Evolutionary conservation across 1,140 invertebrate genomes (phyloP).

Genomic region (Drosophila varians): DNA sequence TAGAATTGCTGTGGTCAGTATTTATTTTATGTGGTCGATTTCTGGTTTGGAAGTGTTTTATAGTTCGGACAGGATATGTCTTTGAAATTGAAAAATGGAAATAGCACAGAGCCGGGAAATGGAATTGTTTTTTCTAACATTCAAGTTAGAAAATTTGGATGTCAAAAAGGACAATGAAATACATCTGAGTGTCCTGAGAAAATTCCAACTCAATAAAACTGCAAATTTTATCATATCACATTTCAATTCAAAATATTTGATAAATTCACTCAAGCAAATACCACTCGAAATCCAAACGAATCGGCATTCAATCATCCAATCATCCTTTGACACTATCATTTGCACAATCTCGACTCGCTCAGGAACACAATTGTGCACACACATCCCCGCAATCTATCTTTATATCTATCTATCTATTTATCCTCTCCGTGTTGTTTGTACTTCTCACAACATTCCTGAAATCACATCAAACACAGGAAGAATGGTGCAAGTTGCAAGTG

Average conservation of each 20-base stretch:
- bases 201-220: not conserved
- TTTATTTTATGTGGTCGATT: conserved; percentile 43
- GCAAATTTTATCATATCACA: not conserved
- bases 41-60: conserved; percentile 50
- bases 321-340: conserved; percentile 43
- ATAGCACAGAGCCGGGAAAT: not conserved
- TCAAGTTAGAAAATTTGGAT: too few relatives aligned
- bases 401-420: conserved; percentile 12
- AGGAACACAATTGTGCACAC: conserved; percentile 26
- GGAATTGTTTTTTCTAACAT: conserved; percentile 4
- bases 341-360: conserved; percentile 34
- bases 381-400: conserved; percentile 13
- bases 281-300: not conserved
- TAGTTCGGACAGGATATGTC: conserved; percentile 61
- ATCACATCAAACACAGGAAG: conserved; percentile 55
- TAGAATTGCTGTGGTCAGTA: conserved; percentile 45
- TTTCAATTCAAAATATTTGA: not conserved
- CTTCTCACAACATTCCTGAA: conserved; percentile 74
- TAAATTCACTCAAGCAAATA: conserved; percentile 5
- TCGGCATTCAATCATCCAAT: conserved; percentile 37
- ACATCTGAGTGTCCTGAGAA: too few relatives aligned
- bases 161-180: too few relatives aligned
- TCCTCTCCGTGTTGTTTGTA: conserved; percentile 56
- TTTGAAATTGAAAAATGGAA: conserved; percentile 65
- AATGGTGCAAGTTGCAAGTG: conserved; percentile 26